Base-by-base conservation (phyloP, 2,113 vertebrate species). In the Melanotaenia duboulayi region DNA sequence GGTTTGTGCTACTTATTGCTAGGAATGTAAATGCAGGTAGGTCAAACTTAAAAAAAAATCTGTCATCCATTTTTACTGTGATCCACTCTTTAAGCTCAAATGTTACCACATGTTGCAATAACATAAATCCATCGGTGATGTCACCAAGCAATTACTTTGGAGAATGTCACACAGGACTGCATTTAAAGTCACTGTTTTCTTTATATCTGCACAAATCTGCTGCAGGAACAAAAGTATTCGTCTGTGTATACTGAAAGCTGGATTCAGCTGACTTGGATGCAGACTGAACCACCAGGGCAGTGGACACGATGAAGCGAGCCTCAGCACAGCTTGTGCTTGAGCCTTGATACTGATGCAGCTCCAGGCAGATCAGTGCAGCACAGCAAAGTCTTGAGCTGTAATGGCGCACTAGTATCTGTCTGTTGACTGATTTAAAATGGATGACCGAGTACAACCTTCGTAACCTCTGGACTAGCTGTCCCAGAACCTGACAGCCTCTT, bases 391-490 rank as follows among this genome's bases (percentile, higher is more conserved):
- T 68, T 19, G 71, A 80, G 71, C 75, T 65, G 66, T 88, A 90
- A 90, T 90, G 88, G 87, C 72, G 58, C 68, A 75, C 73, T 28
- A 63, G 65, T 82, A 73, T 80, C 74, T 77, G 78, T 89, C 87
- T 87, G 78, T 80, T 82, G 86, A 82, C 87, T 87, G 78, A 87
- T 91, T 90, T 92, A 90, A 92, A 92, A 91, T 92, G 91, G 89
- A 92, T 86, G 86, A 89, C 87, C 72, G 81, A 88, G 85, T 87
- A 81, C 79, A 87, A 89, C 76, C 84, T 57, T 68, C 74, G 76
- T 78, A 87, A 90, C 87, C 86, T 85, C 84, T 90, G 48, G 63
- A 85, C 59, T 39, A 62, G 59, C 81, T 76, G 82, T 80, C 74
- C 66, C 22, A 74, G 76, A 83, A 86, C 65, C 76, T 81, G 86